A percentile compares a stretch with the other conserved stretches of the same genome.
Conservation (phyloP, 1,140 invertebrate species). For the Listronotus oregonensis region DNA sequence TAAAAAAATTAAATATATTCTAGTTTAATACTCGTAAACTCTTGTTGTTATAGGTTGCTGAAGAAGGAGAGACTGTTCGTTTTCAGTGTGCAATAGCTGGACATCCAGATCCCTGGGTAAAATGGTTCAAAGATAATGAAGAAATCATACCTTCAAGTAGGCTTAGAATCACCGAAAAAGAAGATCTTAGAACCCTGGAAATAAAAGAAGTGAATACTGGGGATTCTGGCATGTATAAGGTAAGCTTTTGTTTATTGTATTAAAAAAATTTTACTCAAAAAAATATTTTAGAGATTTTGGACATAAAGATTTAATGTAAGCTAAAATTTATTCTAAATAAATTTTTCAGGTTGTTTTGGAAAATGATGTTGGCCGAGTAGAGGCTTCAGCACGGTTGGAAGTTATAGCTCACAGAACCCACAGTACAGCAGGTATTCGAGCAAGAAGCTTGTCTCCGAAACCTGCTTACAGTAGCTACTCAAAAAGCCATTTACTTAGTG, state of each 20-base stretch:
- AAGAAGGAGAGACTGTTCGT: constrained; percentile 78
- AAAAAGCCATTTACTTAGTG: constrained; percentile 54
- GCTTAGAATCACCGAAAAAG: constrained; percentile 73
- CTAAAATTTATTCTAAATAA: too few species aligned
- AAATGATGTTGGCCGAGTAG: constrained; percentile 80
- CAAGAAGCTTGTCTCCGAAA: constrained; percentile 56
- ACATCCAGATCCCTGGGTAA: constrained; percentile 75
- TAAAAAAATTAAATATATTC: too few species aligned
- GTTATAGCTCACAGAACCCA: constrained; percentile 67
- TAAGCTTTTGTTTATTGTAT: constrained; percentile 61
- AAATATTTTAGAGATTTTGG: too few species aligned
- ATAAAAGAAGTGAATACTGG: constrained; percentile 76
- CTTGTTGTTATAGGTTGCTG: constrained; percentile 56
- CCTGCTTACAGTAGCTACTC: constrained; percentile 46
- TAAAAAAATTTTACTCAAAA: neutral
- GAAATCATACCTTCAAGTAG: constrained; percentile 67
- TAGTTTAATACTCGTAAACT: too few species aligned
- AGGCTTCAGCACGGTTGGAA: constrained; percentile 79
- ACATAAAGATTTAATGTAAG: too few species aligned
- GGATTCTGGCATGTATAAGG: constrained; percentile 80
- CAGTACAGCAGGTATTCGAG: constrained; percentile 54
- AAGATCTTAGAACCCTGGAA: constrained; percentile 77
- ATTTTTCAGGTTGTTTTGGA: constrained; percentile 61
- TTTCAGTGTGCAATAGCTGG: constrained; percentile 82
- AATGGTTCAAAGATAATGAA: constrained; percentile 80